Evolutionary conservation across 2,888 invertebrate species (phyloP).

Genomic region (Drosophila macrospina): DNA sequence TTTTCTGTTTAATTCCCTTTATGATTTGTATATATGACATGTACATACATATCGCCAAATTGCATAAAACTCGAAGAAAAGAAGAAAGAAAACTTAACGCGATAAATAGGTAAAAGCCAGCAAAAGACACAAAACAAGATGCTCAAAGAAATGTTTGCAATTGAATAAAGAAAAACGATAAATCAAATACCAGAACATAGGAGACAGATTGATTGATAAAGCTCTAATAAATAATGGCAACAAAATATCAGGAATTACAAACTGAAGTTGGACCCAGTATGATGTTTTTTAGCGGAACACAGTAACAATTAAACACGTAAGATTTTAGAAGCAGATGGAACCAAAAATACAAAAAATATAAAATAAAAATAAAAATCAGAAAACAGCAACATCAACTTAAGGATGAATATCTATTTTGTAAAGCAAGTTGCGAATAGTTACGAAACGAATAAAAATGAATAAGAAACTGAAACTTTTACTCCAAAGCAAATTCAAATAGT

Average conservation of each 20-base stretch:
- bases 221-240: slow-evolving; percentile 65
- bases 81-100: slow-evolving; percentile 36
- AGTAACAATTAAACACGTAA: slow-evolving; percentile 68
- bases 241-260: slow-evolving; percentile 73
- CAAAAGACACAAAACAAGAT: slow-evolving; percentile 38
- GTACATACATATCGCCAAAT: slow-evolving; percentile 78
- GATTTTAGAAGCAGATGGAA: slow-evolving; percentile 68
- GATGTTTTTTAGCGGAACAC: slow-evolving; percentile 63
- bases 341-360: slow-evolving; percentile 50
- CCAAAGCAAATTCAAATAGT: slow-evolving; percentile 60
- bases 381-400: slow-evolving; percentile 47
- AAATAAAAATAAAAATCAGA: slow-evolving; percentile 27
- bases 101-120: slow-evolving; percentile 31
- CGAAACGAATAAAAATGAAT: slow-evolving; percentile 41
- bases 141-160: slow-evolving; percentile 47
- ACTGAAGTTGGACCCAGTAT: slow-evolving; percentile 80
- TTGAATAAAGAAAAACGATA: not conserved
- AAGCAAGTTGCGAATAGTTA: slow-evolving; percentile 61
- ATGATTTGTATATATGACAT: slow-evolving; percentile 56
- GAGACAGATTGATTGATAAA: slow-evolving; percentile 37
- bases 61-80: slow-evolving; percentile 45
- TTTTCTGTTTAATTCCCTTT: slow-evolving; percentile 9
- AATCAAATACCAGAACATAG: slow-evolving; percentile 21
- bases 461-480: slow-evolving; percentile 71
- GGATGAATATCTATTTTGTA: slow-evolving; percentile 76